Evolutionary conservation across 2,888 invertebrate genomes (phyloP), one percentile per base, ranked within the genome.

Genomic region (Amiota communis): DNA sequence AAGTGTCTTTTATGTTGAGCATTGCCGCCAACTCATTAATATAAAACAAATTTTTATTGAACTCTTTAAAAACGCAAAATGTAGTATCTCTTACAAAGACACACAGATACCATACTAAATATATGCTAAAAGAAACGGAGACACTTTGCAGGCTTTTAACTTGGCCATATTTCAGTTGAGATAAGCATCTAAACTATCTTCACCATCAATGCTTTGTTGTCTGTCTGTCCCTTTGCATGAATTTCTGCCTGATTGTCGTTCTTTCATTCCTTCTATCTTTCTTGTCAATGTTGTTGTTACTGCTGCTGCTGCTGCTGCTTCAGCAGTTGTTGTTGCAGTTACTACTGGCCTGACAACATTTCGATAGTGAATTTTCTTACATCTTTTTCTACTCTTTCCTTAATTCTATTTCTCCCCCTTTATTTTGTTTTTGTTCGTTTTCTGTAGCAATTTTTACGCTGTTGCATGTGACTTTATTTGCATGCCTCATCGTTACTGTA

Each of bases 181-280:
- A 83, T 83, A 85, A 85, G 81, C 79, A 83, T 83, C 83, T 83
- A 84, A 83, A 83, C 83, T 83, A 83, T 83, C 83, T 83, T 85
- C 83, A 85, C 86, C 86, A 83, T 83, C 82, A 79, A 84, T 79
- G 81, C 69, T 72, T 75, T 72, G 20, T 74, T 76, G 76, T 75
- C 77, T 48, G 56, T 53, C 72, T 23, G 69, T 75, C 57, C 73
- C 71, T 72, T 74, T 75, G 70, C 71, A 69, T 70, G 76, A 69
- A 51, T 17, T 67, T 48, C n/a, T 56, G 36, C 47, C 46, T 17
- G 51, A 53, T 36, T 75, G 36, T 11, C 57, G 36, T 10, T 36
- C 56, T 20, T 10, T 36, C 56, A 67, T 53, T 47, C 49, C 15
- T 49, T 46, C 69, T 59, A 71, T 73, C 71, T 63, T 73, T 73